Evolutionary conservation across 30 jellyfish, hydroid and myxozoan genomes (phyloP).

Genomic region (Cassiopea andromeda): DNA sequence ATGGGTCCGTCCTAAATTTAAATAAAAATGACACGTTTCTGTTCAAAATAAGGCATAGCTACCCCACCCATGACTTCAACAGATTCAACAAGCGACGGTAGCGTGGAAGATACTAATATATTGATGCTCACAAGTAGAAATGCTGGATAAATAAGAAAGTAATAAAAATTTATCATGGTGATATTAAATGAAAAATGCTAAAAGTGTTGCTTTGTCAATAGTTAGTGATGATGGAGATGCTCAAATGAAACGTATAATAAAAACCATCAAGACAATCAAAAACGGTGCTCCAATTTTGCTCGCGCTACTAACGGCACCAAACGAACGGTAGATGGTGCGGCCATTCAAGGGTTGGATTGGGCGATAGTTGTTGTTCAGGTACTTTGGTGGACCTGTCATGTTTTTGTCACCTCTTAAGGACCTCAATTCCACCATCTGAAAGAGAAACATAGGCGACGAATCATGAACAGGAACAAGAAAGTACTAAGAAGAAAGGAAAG

Average conservation of each 20-base stretch:
- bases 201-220: too few relatives aligned
- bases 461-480: not conserved
- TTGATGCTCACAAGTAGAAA: too few relatives aligned
- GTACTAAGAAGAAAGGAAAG: not conserved
- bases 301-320: not conserved
- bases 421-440: constrained; percentile 56
- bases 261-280: not conserved
- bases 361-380: constrained; percentile 46
- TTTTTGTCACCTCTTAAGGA: constrained; percentile 1
- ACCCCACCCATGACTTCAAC: too few relatives aligned
- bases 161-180: too few relatives aligned
- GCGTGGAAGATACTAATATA: too few relatives aligned
- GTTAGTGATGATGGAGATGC: too few relatives aligned
- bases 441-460: not conserved
- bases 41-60: too few relatives aligned
- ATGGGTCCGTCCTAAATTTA: too few relatives aligned
- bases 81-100: too few relatives aligned
- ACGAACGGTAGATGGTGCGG: constrained; percentile 50
- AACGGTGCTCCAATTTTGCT: not conserved
- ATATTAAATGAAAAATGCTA: too few relatives aligned
- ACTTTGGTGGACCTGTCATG: not conserved
- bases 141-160: too few relatives aligned
- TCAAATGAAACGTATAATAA: not conserved
- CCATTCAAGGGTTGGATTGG: constrained; percentile 54
- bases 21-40: too few relatives aligned